Evolutionary conservation across 2,888 invertebrate species (phyloP), one percentile per base, ranked within the genome.

Genomic region (Crocallis elinguaria): DNA sequence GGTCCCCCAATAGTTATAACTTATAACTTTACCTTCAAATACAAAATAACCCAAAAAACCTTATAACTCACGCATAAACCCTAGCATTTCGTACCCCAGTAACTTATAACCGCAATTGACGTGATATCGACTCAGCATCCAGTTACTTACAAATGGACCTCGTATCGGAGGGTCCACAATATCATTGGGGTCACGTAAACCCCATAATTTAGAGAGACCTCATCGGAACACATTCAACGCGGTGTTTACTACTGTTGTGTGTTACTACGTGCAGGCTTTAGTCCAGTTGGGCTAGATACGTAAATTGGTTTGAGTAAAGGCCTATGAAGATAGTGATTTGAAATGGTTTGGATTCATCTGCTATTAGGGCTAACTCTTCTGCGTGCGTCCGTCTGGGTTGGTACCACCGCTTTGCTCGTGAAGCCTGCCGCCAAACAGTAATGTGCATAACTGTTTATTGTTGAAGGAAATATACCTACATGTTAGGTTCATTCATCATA

Each of bases 181-280:
- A 64, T 56, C 60, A 60, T 60, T 62, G 56, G 54, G 51, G 57
- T 61, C 71, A 67, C 71, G 69, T 73, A 70, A 68, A 66, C 52
- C 66, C 64, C 60, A 69, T 73, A 73, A 71, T 70, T 70, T 73
- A 71, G 58, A 57, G 65, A 44, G 60, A 62, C 69, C 66, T 66
- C 64, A 67, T 67, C 66, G 63, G 50, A 62, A 57, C 64, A 63
- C 62, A 62, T 61, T 65, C 58, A 52, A 50, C 46, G 35, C 49
- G 56, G 49, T 64, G 62, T 62, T 60, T 63, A 62, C 59, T 62
- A 52, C 54, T 43, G 42, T 55, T 58, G 38, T 46, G 53, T 54
- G 52, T 53, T 54, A 49, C 38, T 57, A 39, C 12, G 39, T 5
- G 8, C 14, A 12, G 25, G 27, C n/a, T 33, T 9, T 44, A 16